A percentile compares a stretch with the other conserved stretches of the same genome.
These are phyloP conservation scores for Rhinatrema bivittatum DNA, from an alignment of 2,797 vertebrate genomes.

Conservation along the genomic window DNA sequence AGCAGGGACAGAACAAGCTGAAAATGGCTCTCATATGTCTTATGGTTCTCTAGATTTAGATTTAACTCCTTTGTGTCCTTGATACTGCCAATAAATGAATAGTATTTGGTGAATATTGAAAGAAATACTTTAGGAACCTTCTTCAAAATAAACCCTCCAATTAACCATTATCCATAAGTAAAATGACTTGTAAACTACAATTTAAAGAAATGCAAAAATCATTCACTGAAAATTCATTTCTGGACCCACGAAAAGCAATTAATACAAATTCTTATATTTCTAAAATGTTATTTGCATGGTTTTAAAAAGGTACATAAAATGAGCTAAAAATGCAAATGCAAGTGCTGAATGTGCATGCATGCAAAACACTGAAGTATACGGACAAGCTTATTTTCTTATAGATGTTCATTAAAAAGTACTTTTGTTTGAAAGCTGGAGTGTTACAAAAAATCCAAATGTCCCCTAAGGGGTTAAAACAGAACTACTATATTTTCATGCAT, in stretches of 20 bases:
- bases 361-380: conserved; percentile 8
- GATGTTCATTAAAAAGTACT: conserved; percentile 52
- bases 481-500: conserved; percentile 97
- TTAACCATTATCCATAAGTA: too few relatives aligned
- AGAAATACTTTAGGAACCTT: neutral
- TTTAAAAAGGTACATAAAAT: neutral
- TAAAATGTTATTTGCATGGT: too few relatives aligned
- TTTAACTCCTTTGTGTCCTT: conserved; percentile 55
- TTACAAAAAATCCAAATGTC: conserved; percentile 58
- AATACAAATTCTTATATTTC: too few relatives aligned
- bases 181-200: neutral
- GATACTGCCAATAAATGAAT: neutral
- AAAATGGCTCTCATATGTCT: conserved; percentile 71
- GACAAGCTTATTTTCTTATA: conserved; percentile 29
- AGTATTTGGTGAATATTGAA: neutral
- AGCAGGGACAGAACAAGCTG: conserved; percentile 66
- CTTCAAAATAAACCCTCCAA: neutral
- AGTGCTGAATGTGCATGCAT: conserved; percentile 25
- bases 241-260: too few relatives aligned
- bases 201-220: too few relatives aligned
- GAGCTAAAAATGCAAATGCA: neutral
- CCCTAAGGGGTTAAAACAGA: conserved; percentile 96
- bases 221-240: too few relatives aligned
- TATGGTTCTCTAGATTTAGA: conserved; percentile 39
- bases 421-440: conserved; percentile 50